phyloP scores from a whole-genome alignment of 2,888 invertebrate species.

The Acronicta leporina region DNA sequence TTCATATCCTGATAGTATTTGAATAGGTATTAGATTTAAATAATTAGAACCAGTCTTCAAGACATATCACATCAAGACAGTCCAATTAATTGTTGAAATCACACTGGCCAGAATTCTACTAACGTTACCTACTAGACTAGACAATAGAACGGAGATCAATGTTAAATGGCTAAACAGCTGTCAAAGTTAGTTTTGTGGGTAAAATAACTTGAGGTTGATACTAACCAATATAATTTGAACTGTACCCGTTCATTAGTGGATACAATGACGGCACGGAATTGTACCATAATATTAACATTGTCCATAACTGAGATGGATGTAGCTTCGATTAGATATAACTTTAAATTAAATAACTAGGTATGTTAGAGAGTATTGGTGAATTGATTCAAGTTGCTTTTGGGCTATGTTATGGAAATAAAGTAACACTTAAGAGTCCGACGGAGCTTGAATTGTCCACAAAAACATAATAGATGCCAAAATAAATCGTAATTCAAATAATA shows the following conservation, averaged over 20 bases:
- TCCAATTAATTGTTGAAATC: not conserved
- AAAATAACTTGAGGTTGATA: conserved; percentile 18
- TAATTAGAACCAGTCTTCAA: not conserved
- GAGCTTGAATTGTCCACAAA: no score
- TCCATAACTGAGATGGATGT: conserved; percentile 30
- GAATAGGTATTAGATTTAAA: no score
- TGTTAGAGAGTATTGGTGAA: not conserved
- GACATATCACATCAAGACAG: not conserved
- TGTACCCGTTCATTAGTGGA: conserved; percentile 31
- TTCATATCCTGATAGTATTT: no score
- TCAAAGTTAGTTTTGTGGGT: conserved; percentile 25
- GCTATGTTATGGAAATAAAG: no score
- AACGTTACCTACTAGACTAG: not conserved
- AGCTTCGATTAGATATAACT: no score
- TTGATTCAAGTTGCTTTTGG: conserved; percentile 14
- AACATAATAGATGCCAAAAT: no score
- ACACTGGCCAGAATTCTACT: not conserved
- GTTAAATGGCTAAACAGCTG: conserved; percentile 31
- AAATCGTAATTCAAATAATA: no score
- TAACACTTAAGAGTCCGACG: no score
- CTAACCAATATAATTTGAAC: conserved; percentile 27
- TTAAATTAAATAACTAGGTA: conserved; percentile 17
- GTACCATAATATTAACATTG: conserved; percentile 27
- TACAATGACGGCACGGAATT: conserved; percentile 28
- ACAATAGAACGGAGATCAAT: conserved; percentile 14